Evolutionary conservation across 1,140 invertebrate species (phyloP), one percentile per base, ranked within the genome.

Genomic region (Drosophila kanapiae): DNA sequence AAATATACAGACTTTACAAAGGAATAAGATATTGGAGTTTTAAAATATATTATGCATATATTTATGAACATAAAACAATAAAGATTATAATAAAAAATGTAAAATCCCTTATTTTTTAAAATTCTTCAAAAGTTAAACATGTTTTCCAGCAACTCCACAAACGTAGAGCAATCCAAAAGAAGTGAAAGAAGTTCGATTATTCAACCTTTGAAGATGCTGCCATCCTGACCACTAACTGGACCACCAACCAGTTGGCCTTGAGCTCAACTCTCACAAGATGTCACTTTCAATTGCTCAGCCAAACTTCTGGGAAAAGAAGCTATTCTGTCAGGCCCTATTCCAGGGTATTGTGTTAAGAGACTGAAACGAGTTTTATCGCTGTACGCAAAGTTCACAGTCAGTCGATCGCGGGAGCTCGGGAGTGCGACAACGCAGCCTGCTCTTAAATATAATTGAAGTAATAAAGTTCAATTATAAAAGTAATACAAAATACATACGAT

Each of bases 371-470:
- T 72, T 72, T 71, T 31, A 72, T 42, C 67, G 35, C 13, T 13
- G 2, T n/a, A 23, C 14, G 27, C 49, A 54, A 33, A 14, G 51
- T 58, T 45, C 18, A 31, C 27, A 45, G 47, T 58, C 80, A 84
- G 80, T 83, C 71, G 77, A 71, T 45, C 47, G 60, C 40, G 51
- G 38, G 38, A 42, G 40, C 76, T 69, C 38, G 70, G 43, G 43
- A 54, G 33, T 48, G 49, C 43, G 67, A 80, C 60, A 61, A 65
- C 69, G 61, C 53, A 31, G 16, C 47, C 57, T 54, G 71, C 45
- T 59, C 59, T 63, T 64, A 16, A 75, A 40, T 40, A 23, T 16
- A 33, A 35, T 45, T 45, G 7, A n/a, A 56, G 3, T 27, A 27
- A 37, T 38, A 38, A 56, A 56, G 8, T 6, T n/a, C 18, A 38